Conservation (phyloP, 2,888 invertebrate species). For the Drosophila tripunctata region DNA sequence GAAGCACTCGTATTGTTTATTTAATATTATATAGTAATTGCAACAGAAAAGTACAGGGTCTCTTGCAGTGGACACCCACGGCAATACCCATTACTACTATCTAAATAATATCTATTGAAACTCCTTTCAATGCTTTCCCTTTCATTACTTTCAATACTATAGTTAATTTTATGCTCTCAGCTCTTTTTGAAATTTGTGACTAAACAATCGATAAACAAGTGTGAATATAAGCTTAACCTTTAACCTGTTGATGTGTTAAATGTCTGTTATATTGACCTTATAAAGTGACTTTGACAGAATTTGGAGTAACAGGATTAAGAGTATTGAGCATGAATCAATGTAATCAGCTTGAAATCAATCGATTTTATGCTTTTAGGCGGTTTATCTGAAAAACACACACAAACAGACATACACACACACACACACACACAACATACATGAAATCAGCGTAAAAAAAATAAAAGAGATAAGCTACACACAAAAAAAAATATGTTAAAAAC, state of each 20-base stretch:
- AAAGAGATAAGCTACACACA: slow-evolving; percentile 2
- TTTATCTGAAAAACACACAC: slow-evolving; percentile 34
- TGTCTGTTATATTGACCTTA: neutral
- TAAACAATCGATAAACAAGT: neutral
- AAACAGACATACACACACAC: neutral
- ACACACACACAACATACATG: slow-evolving; percentile 1
- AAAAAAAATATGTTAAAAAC: slow-evolving; percentile 23
- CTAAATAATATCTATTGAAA: too few species aligned
- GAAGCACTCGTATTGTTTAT: too few species aligned
- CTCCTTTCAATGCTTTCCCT: too few species aligned
- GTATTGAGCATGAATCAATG: slow-evolving; percentile 61
- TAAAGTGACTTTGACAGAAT: neutral
- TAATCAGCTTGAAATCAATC: slow-evolving; percentile 74
- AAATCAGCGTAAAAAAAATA: slow-evolving; percentile 40
- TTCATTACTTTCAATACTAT: neutral
- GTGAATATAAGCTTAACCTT: neutral
- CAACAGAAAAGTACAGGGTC: too few species aligned
- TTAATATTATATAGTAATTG: too few species aligned
- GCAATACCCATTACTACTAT: too few species aligned
- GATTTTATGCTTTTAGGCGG: slow-evolving; percentile 56
- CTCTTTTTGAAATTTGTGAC: neutral
- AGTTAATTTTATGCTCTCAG: too few species aligned
- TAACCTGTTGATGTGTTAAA: neutral
- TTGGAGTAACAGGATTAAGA: neutral
- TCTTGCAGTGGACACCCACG: too few species aligned